These are phyloP conservation scores for Chanos chanos DNA, from an alignment of 2,797 vertebrate genomes.

Conservation along the genomic window DNA sequence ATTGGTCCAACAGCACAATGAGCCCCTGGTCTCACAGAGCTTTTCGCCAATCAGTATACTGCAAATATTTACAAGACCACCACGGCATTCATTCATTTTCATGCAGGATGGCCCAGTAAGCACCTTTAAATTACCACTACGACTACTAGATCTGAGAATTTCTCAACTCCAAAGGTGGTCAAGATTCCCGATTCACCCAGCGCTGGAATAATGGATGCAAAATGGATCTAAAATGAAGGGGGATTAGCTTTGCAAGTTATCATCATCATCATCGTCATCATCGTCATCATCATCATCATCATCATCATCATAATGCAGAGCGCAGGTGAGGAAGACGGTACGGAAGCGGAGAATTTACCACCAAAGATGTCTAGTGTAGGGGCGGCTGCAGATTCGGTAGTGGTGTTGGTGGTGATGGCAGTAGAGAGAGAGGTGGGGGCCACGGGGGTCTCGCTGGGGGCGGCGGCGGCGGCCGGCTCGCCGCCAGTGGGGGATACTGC, in stretches of 20 bases:
- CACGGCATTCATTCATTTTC: no score
- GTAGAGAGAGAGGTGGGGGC: conserved; percentile 73
- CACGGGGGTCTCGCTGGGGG: conserved; percentile 51
- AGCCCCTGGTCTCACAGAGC: no score
- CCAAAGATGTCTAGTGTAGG: conserved; percentile 99
- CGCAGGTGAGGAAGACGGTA: conserved; percentile 29
- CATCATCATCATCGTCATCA: conserved; percentile 42
- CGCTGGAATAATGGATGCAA: conserved; percentile 5
- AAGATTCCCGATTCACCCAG: conserved; percentile 29
- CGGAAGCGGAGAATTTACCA: conserved; percentile 82
- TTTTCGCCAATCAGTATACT: no score
- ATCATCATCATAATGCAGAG: conserved; percentile 37
- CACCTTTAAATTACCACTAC: no score
- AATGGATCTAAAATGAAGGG: conserved; percentile 22
- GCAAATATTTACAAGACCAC: no score
- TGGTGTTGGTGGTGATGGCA: conserved; percentile 56
- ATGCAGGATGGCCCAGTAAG: no score
- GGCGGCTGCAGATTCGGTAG: conserved; percentile 50
- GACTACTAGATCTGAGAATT: neutral
- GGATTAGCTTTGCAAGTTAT: conserved; percentile 21
- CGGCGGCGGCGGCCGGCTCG: conserved; percentile 64
- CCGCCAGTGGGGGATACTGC: conserved; percentile 62
- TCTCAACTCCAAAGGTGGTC: conserved; percentile 19
- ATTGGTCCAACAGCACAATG: no score
- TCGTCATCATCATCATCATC: no score